Evolutionary conservation across 2,888 invertebrate genomes (phyloP).

Genomic region (Agrochola lota): DNA sequence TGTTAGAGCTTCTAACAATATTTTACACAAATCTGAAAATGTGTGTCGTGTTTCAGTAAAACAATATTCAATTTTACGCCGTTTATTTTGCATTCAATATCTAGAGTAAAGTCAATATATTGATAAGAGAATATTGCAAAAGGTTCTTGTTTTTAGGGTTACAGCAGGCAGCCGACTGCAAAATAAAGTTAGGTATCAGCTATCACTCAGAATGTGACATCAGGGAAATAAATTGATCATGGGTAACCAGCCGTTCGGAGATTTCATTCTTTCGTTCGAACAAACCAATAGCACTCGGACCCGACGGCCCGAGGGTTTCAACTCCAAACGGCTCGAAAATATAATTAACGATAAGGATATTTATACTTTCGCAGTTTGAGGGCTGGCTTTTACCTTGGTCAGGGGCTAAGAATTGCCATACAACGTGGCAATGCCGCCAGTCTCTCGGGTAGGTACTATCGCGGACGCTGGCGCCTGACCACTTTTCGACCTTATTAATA

Average conservation of each 20-base stretch:
- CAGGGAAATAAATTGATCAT: background rate
- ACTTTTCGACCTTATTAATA: no score
- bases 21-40: background rate
- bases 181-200: background rate
- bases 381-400: no score
- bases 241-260: background rate
- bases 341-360: background rate
- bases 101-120: background rate
- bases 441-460: no score
- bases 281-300: background rate
- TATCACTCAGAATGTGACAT: background rate
- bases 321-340: background rate
- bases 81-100: background rate
- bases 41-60: conserved; percentile 1
- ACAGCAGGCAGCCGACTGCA: background rate
- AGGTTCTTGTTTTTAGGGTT: background rate
- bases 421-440: no score
- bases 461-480: no score
- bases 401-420: no score
- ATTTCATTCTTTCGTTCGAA: background rate
- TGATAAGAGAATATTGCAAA: background rate
- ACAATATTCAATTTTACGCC: conserved; percentile 2
- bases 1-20: conserved; percentile 7
- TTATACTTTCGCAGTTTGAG: background rate
- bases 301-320: background rate